Percentiles rank a stretch among this genome's conserved stretches.
phyloP scores from a whole-genome alignment of 2,888 invertebrate genomes.

The Aleiodes alternator region DNA sequence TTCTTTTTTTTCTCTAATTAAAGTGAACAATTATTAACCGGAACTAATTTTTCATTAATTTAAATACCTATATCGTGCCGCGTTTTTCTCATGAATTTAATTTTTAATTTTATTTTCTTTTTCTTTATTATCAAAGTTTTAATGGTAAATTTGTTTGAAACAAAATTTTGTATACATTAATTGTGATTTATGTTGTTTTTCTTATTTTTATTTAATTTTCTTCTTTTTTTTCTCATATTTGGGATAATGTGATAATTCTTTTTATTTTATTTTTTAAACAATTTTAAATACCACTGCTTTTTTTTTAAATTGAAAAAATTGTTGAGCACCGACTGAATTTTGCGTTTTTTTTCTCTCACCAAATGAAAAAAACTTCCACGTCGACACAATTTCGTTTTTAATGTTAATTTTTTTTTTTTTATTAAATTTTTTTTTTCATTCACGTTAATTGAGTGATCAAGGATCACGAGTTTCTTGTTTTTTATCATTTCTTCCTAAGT shows the following conservation, averaged over 20 bases:
- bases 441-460: conserved; percentile 59
- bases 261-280: background rate
- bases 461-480: conserved; percentile 55
- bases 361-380: conserved; percentile 36
- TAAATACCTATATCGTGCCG: conserved; percentile 41
- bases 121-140: conserved; percentile 13
- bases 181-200: background rate
- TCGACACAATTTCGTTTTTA: conserved; percentile 41
- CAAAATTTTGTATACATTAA: conserved; percentile 36
- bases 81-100: conserved; percentile 18
- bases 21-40: conserved; percentile 38
- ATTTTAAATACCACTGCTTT: conserved; percentile 39
- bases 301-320: conserved; percentile 21
- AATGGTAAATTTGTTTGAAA: conserved; percentile 32
- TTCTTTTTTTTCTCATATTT: conserved; percentile 1
- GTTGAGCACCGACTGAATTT: conserved; percentile 59
- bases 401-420: conserved; percentile 24
- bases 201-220: conserved; percentile 14
- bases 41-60: conserved; percentile 48
- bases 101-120: too few species aligned
- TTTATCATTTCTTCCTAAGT: conserved; percentile 51
- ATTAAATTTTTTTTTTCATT: conserved; percentile 47
- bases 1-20: conserved; percentile 54
- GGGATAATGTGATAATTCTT: background rate
- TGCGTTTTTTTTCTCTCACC: conserved; percentile 21